Conservation (phyloP, 2,797 vertebrate species). For the Pagetopsis macropterus region DNA sequence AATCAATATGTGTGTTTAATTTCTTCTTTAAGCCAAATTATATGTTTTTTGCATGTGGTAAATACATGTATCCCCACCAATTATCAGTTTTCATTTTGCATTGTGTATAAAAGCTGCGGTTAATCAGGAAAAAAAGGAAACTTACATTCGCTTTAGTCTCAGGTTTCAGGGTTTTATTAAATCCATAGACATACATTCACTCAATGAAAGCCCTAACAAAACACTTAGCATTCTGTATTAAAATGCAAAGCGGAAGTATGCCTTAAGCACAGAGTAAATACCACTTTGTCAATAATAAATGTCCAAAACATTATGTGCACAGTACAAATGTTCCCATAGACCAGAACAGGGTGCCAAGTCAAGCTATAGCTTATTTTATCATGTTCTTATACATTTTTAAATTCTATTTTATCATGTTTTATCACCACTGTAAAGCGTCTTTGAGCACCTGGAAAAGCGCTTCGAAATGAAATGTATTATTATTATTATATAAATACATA, state of each 20-base stretch:
- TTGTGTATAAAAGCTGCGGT: slow-evolving; percentile 8
- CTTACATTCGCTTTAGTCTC: background rate
- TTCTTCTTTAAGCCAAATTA: slow-evolving; percentile 15
- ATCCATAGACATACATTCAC: background rate
- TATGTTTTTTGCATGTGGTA: slow-evolving; percentile 14
- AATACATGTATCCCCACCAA: slow-evolving; percentile 11
- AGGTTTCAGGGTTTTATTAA: background rate
- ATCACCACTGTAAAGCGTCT: no score
- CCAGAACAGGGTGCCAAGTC: background rate
- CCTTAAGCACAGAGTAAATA: background rate
- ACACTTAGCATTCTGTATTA: background rate
- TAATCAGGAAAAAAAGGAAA: slow-evolving; percentile 1
- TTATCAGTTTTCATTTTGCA: background rate
- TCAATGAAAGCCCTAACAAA: background rate
- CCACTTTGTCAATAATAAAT: slow-evolving; percentile 4
- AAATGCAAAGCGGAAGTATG: background rate
- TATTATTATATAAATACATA: slow-evolving; percentile 19
- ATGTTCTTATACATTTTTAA: no score
- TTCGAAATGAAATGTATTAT: no score
- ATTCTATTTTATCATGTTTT: no score
- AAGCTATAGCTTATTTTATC: no score
- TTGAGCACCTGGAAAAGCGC: no score
- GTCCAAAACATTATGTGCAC: background rate
- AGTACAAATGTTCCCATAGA: background rate
- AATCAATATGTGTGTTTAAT: background rate